Evolutionary conservation across 2,888 invertebrate genomes (phyloP), one percentile per base, ranked within the genome.

Genomic region (Gnatocerus cornutus): DNA sequence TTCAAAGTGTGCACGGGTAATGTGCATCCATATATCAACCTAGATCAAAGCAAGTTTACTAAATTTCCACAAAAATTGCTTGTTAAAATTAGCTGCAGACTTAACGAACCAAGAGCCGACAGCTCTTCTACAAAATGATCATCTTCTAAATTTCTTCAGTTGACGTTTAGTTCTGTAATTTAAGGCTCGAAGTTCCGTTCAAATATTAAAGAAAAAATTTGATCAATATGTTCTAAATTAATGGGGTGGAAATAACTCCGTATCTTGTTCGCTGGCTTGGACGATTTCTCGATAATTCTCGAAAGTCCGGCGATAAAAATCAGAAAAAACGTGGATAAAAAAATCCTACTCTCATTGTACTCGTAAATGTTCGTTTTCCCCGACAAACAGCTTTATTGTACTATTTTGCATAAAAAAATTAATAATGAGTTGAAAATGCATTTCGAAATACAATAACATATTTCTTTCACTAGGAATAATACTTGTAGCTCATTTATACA

Each of bases 11-110:
- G 33, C 39, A 39, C 13, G 12, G 5, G 41, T 41, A 13, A 41
- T 41, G 41, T n/a, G 41, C 13, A 6, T 13, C 2, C 43, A 39
- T 55, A 14, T 8, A 55, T 55, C 37, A 55, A 12, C n/a, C n/a
- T 3, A 55, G 55, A 55, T 55, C 55, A 55, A 55, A 55, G 55
- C 33, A 6, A 39, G 37, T 39, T 55, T n/a, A 55, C 30, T 3
- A 33, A 30, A 39, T 37, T 55, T 55, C 16, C 16, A 14, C 16
- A 14, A 14, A 39, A 39, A 16, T 39, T 12, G 12, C 52, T 27
- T 9, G 55, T 16, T 39, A 37, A 55, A 37, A 37, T 55, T 55
- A 37, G 16, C 55, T 55, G 3, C 3, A 9, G 39, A 33, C n/a
- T 55, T 13, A 55, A 55, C 55, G 39, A 55, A 33, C 37, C 33